Base-by-base conservation (phyloP, 2,888 invertebrate species). In the Coecobrya sp. region DNA sequence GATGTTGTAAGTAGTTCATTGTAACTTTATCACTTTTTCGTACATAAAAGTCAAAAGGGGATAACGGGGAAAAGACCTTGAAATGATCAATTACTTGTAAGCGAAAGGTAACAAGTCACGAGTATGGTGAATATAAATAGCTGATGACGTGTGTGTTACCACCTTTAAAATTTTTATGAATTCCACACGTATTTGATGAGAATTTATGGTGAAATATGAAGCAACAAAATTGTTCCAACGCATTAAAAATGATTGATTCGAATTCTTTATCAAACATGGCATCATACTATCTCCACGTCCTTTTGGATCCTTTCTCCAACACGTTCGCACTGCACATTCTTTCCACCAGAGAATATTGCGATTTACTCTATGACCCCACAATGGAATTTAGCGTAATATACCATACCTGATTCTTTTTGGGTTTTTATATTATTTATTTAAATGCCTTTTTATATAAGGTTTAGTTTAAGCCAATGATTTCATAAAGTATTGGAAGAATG, bases 181-280 rank as follows among this genome's bases (percentile, higher is more conserved):
- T 36, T 2, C 36, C 36, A 36, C 36, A 25, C 62, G 16, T 68
- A 11, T 68, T 68, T 76, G 30, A 79, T 79, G 49, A 79, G 52
- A 55, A 49, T 79, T 79, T 49, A 55, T 52, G 79, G 36, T 70
- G 30, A 76, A 16, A 5, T 22, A 7, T 76, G 0, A 25, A 10
- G 8, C 45, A 4, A 42, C 19, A 19, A 76, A 49, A 25, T 42
- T 79, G 27, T 27, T 16, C 8, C 55, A 55, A 79, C 25, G 22
- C 76, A 76, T 76, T 76, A 76, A 79, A 36, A 79, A 79, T 79
- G 79, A 79, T 79, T 79, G 79, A 79, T 79, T 52, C 27, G 27
- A 49, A 27, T 79, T 79, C 52, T 79, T 79, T 79, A 52, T 27
- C 52, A 19, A 49, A 79, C 36, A 49, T 52, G 55, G n/a, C 49